Evolutionary conservation across 2,888 invertebrate genomes (phyloP).

Genomic region (Thumatha senex): DNA sequence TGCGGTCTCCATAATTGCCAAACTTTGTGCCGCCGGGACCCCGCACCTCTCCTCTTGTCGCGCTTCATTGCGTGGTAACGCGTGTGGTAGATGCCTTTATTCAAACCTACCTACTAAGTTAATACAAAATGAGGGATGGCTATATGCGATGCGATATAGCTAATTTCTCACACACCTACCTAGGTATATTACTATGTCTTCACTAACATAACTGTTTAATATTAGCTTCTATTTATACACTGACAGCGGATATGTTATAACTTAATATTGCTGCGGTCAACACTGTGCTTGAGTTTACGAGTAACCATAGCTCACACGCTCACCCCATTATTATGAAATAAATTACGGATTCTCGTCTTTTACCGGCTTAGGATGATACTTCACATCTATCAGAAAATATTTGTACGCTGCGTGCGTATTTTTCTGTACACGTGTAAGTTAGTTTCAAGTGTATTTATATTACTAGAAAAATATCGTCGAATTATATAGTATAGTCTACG

Average conservation of each 20-base stretch:
- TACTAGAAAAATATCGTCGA: background rate
- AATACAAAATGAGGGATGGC: conserved; percentile 40
- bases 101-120: conserved; percentile 49
- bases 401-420: background rate
- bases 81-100: conserved; percentile 64
- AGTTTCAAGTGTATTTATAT: background rate
- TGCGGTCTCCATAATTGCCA: conserved; percentile 83
- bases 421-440: background rate
- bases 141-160: conserved; percentile 30
- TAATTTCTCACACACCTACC: conserved; percentile 22
- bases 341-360: conserved; percentile 3
- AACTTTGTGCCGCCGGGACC: conserved; percentile 71
- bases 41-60: conserved; percentile 68
- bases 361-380: conserved; percentile 3
- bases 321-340: conserved; percentile 8
- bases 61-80: conserved; percentile 73
- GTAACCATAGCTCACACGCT: conserved; percentile 12
- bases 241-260: conserved; percentile 6
- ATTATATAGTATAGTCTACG: background rate
- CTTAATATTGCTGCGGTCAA: conserved; percentile 8
- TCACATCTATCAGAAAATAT: conserved; percentile 3
- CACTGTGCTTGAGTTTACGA: conserved; percentile 12
- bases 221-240: background rate
- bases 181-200: background rate
- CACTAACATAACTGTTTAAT: background rate